A percentile compares a stretch with the other conserved stretches of the same genome.
These are phyloP conservation scores for Tetragnatha montana DNA, from an alignment of 2,888 invertebrate genomes.

Conservation along the genomic window DNA sequence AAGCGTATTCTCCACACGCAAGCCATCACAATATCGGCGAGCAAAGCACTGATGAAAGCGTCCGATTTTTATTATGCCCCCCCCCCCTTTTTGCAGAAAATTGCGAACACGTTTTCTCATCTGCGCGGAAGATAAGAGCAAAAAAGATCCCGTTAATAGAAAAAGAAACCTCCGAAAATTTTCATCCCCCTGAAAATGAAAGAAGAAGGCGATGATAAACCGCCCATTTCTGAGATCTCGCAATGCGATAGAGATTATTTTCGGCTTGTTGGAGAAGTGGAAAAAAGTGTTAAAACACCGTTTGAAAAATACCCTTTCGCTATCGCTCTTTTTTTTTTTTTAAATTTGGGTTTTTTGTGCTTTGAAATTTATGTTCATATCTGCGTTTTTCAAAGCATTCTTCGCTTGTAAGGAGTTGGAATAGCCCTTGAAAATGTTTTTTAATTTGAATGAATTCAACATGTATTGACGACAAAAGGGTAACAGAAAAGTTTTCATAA, in stretches of 20 bases:
- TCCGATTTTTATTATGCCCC: neutral
- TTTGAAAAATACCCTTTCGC: neutral
- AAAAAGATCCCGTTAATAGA: constrained; percentile 11
- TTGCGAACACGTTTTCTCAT: constrained; percentile 19
- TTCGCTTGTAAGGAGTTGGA: too few relatives aligned
- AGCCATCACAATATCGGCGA: constrained; percentile 25
- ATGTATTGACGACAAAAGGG: too few relatives aligned
- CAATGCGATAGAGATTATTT: constrained; percentile 44
- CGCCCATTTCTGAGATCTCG: constrained; percentile 24
- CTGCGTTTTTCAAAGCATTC: neutral
- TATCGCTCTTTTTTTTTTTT: neutral
- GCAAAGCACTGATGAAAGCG: neutral
- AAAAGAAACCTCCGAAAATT: neutral
- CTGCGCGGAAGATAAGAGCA: neutral
- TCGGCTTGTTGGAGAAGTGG: constrained; percentile 5
- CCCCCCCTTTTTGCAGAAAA: neutral
- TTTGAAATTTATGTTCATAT: neutral
- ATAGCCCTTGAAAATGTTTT: too few relatives aligned
- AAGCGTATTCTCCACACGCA: constrained; percentile 40
- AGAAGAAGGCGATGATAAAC: neutral
- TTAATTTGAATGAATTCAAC: too few relatives aligned
- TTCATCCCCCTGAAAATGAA: neutral
- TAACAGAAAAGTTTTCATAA: too few relatives aligned
- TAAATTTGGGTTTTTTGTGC: neutral
- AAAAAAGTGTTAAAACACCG: neutral